Base-by-base conservation (phyloP, 2,113 vertebrate species). In the Neopipo cinnamomea region DNA sequence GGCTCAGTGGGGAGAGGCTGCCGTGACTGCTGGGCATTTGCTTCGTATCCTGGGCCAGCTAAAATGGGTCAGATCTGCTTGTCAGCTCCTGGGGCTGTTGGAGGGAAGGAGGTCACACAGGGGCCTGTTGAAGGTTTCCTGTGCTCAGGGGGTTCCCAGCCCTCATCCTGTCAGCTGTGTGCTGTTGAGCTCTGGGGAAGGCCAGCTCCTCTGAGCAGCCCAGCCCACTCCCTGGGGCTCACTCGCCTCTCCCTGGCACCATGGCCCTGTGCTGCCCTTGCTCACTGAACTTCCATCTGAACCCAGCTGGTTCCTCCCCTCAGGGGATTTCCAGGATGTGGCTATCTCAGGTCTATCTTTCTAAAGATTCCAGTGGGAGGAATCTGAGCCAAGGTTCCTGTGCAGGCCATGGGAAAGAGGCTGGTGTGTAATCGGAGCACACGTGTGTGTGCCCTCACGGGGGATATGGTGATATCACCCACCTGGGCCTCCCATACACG, bases 381-480 rank as follows among this genome's bases (percentile, higher is more conserved):
- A 44, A 66, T 53, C 53, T 55, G 83, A 61, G 31, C 47, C 24
- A 3, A 6, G 35, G 30, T 35, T 61, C 58, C 52, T 2, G 16
- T 7, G 6, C 0, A 4, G 61, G 74, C 78, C 2, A 7, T 78
- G 82, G 85, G 82, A 35, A 72, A 58, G 61, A 52, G 39, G 66
- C 30, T 14, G 81, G 37, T 15, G 1, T 6, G 70, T 6, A 5
- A 19, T 23, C 50, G 63, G 14, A 31, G 35, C 31, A 10, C 12
- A 4, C 0, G 7, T 1, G 21, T 41, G 52, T 4, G 50, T 2
- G 13, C 24, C 5, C 20, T 8, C 21, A 0, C 0, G 1, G 20
- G 47, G 19, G 15, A 4, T 41, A 42, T 0, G 1, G 30, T 2
- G 2, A 5, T 65, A 17, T 20, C 62, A 30, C 27, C 33, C 0